These are phyloP conservation scores for Synchiropus splendidus DNA, from an alignment of 2,113 vertebrate species.

Conservation along the genomic window DNA sequence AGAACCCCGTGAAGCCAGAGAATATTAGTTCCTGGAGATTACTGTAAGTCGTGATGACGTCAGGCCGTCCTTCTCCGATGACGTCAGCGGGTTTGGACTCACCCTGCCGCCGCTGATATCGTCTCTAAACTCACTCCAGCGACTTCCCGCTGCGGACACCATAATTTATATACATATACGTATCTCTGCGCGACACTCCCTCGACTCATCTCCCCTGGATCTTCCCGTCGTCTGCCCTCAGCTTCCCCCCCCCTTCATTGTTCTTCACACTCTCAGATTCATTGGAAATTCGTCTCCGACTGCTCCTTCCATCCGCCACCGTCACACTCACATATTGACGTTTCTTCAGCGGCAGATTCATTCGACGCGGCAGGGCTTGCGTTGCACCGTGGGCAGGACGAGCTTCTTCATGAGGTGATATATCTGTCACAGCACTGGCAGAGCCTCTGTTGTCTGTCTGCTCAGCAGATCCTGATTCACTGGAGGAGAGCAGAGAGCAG, in stretches of 20 bases:
- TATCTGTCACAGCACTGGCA: constrained; percentile 36
- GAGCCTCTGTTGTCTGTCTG: not conserved
- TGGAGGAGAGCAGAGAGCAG: too few relatives aligned
- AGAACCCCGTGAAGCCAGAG: constrained; percentile 1
- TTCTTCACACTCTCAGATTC: constrained; percentile 19
- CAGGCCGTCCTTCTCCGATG: too few relatives aligned
- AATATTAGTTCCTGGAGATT: constrained; percentile 11
- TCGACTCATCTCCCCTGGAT: constrained; percentile 38
- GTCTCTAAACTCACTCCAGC: constrained; percentile 28
- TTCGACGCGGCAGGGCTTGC: constrained; percentile 24
- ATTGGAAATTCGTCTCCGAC: constrained; percentile 16
- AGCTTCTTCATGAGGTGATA: constrained; percentile 37
- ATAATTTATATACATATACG: too few relatives aligned
- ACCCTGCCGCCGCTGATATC: constrained; percentile 30
- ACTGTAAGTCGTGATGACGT: too few relatives aligned
- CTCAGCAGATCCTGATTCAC: too few relatives aligned
- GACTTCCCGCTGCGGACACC: constrained; percentile 35
- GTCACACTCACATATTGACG: constrained; percentile 10
- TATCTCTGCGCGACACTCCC: too few relatives aligned
- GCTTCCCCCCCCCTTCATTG: constrained; percentile 4
- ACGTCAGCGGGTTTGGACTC: constrained; percentile 2
- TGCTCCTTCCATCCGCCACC: constrained; percentile 12
- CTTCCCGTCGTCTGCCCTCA: constrained; percentile 8
- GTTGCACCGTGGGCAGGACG: constrained; percentile 16
- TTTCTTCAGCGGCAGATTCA: constrained; percentile 30